Conservation (phyloP, 1,140 invertebrate species). For the Bursaphelenchus mucronatus region DNA sequence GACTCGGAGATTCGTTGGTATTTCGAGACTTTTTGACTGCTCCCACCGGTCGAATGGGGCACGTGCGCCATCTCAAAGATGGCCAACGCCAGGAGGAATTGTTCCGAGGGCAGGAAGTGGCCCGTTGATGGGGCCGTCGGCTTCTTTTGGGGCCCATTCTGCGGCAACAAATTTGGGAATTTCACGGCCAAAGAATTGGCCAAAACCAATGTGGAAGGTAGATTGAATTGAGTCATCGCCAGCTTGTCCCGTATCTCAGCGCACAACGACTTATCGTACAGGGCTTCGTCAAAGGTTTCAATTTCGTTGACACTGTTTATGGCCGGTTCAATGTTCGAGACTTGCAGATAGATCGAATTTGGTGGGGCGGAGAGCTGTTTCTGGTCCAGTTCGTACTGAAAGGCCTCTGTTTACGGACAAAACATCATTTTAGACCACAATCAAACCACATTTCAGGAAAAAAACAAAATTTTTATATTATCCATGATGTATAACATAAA, state of each 20-base stretch:
- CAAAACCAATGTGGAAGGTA: slow-evolving; percentile 19
- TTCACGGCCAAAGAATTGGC: slow-evolving; percentile 26
- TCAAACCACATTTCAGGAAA: too few species aligned
- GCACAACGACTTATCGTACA: slow-evolving; percentile 21
- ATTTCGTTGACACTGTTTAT: slow-evolving; percentile 28
- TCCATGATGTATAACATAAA: too few species aligned
- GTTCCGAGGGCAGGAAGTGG: slow-evolving; percentile 29
- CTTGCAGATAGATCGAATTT: slow-evolving; percentile 16
- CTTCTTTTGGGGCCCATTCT: slow-evolving; percentile 7
- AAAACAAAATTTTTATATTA: too few species aligned
- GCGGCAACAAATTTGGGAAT: slow-evolving; percentile 34
- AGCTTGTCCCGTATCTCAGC: background rate
- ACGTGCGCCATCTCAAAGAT: slow-evolving; percentile 28
- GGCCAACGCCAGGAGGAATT: slow-evolving; percentile 26
- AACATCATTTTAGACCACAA: too few species aligned
- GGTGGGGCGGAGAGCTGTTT: slow-evolving; percentile 15
- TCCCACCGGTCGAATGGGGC: slow-evolving; percentile 25
- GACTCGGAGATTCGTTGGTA: slow-evolving; percentile 32
- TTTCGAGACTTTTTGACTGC: slow-evolving; percentile 15
- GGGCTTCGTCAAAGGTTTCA: slow-evolving; percentile 31
- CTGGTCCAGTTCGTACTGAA: slow-evolving; percentile 40
- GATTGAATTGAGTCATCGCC: background rate
- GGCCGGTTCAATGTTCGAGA: slow-evolving; percentile 27
- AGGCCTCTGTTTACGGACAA: background rate
- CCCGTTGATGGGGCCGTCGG: background rate